Percentiles rank a stretch among this genome's conserved stretches.
Conservation (phyloP, 2,888 invertebrate genomes). For the Polydrusus cervinus region DNA sequence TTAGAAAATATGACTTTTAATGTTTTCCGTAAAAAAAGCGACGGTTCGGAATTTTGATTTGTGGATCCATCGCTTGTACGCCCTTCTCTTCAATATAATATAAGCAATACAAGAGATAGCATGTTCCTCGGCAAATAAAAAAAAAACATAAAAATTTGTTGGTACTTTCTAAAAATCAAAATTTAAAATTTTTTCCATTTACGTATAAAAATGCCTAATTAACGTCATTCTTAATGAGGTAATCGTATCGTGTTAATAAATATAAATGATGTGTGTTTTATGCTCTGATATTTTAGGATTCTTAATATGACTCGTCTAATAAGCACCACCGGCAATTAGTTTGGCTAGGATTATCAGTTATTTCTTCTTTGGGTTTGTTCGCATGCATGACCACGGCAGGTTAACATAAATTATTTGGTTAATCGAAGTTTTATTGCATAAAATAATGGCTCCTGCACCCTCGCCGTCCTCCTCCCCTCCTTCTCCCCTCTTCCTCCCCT, state of each 20-base stretch:
- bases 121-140: too few relatives aligned
- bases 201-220: neutral
- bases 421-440: slow-evolving; percentile 3
- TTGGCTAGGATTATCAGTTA: slow-evolving; percentile 10
- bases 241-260: slow-evolving; percentile 2
- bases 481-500: too few relatives aligned
- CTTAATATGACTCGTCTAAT: slow-evolving; percentile 9
- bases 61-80: too few relatives aligned
- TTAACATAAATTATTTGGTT: neutral
- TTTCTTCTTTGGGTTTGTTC: neutral
- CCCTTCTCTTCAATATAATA: too few relatives aligned
- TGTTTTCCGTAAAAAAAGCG: too few relatives aligned
- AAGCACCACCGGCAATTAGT: neutral
- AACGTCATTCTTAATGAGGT: slow-evolving; percentile 1
- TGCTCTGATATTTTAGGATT: slow-evolving; percentile 22
- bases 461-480: too few relatives aligned
- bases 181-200: neutral
- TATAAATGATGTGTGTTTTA: slow-evolving; percentile 21
- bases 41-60: too few relatives aligned
- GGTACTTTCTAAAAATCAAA: slow-evolving; percentile 6
- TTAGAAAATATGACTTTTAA: neutral
- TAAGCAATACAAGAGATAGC: too few relatives aligned
- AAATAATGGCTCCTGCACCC: too few relatives aligned
- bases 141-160: too few relatives aligned
- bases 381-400: neutral